Base-by-base conservation (phyloP, 2,888 invertebrate genomes). In the Lydus trimaculatus region DNA sequence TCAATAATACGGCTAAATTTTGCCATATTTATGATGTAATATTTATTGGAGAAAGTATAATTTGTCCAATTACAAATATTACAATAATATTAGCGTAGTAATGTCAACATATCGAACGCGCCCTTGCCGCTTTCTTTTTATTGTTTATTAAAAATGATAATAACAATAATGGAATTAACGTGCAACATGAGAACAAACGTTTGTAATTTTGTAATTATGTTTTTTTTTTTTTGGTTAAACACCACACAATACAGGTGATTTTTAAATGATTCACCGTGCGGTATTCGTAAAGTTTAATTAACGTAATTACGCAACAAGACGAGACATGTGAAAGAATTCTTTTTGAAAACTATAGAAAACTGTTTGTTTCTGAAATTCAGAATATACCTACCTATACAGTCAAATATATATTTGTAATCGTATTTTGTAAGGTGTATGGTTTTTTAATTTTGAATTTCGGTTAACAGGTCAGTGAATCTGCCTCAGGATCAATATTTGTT, bases 391-490 rank as follows among this genome's bases (percentile, higher is more conserved):
- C 28, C 2, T 28, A 4, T 4, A 28, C 28, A 28, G 28, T 28
- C 28, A 28, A 28, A 28, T 28, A 3, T 28, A 3, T 28, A 28
- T 33, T 31, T 31, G 8, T 7, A 31, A 7, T 8, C 28, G 8
- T 31, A 2, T 9, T 7, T 8, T 31, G 15, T 7, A 36, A 9
- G 36, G 17, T 48, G n/a, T n/a, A n/a, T n/a, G n/a, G n/a, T n/a
- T n/a, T n/a, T n/a, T 43, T 1, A 43, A 7, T 52, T 17, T 59
- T 15, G 7, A 65, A 69, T 63, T 58, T 65, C 65, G 65, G 69
- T 69, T 62, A 69, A 65, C 65, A 58, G 69, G 69, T 69, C 65
- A 69, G 48, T 61, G 36, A 52, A 58, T 69, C 65, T 43, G 68
- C 68, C 68, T 68, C 61, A 69, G 62, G 65, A 63, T 65, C 48